Conservation (phyloP, 2,797 vertebrate species). For the Leptatherina wallacei region DNA sequence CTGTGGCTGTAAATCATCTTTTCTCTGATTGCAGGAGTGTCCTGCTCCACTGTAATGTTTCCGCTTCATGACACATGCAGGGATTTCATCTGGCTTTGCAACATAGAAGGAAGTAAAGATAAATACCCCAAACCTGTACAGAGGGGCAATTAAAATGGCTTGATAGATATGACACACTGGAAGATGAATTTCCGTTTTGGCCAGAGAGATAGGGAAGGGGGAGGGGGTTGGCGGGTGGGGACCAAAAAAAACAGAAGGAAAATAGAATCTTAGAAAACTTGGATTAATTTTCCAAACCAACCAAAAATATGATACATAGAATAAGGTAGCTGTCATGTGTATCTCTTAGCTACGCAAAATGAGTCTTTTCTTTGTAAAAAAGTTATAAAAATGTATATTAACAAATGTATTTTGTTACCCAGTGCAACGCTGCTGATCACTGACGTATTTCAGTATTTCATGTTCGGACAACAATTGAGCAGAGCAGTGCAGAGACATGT, state of each 20-base stretch:
- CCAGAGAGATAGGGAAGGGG: constrained; percentile 18
- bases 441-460: background rate
- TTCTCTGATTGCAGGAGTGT: constrained; percentile 32
- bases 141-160: constrained; percentile 79
- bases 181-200: constrained; percentile 79
- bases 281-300: background rate
- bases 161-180: constrained; percentile 82
- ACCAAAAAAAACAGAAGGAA: constrained; percentile 13
- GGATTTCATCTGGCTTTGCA: constrained; percentile 76
- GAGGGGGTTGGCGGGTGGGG: too few relatives aligned
- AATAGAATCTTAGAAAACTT: background rate
- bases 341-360: background rate
- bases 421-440: background rate
- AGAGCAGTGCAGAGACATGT: background rate
- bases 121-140: constrained; percentile 76
- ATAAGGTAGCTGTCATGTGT: background rate
- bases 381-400: background rate
- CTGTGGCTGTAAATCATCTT: constrained; percentile 39
- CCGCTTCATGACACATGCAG: constrained; percentile 54
- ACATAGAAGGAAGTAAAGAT: constrained; percentile 79
- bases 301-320: background rate
- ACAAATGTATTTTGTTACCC: background rate
- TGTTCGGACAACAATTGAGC: background rate
- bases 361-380: background rate
- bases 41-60: constrained; percentile 41